Evolutionary conservation across 2,113 vertebrate genomes (phyloP).

Genomic region (Centropus bengalensis): DNA sequence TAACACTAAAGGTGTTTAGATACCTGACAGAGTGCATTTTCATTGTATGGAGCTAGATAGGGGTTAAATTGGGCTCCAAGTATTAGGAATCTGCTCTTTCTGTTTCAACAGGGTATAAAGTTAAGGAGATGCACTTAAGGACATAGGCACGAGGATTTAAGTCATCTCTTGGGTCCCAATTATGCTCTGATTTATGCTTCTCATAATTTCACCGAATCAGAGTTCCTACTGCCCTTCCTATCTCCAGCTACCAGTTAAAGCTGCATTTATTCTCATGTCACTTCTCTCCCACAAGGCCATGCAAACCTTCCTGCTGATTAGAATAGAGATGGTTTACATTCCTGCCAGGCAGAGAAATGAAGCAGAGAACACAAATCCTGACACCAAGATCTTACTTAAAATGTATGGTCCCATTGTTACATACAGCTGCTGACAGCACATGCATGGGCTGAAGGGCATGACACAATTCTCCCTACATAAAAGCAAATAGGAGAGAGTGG

Average conservation of each 20-base stretch:
- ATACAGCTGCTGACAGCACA: background rate
- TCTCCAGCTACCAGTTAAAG: background rate
- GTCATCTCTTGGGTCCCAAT: background rate
- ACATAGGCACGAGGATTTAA: background rate
- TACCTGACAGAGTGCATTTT: background rate
- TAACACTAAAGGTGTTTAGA: background rate
- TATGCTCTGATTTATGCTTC: background rate
- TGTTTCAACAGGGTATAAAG: background rate
- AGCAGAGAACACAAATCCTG: background rate
- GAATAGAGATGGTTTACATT: background rate
- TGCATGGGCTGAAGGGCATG: background rate
- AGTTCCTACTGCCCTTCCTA: background rate
- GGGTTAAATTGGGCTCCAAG: background rate
- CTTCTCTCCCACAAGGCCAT: background rate
- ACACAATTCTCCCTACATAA: background rate
- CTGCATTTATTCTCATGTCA: background rate
- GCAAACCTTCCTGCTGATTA: background rate
- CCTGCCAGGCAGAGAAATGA: background rate
- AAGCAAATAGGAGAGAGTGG: background rate
- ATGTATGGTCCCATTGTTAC: background rate
- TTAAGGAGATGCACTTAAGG: background rate
- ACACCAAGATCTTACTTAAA: background rate
- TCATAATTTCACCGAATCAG: background rate
- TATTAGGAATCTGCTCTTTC: background rate
- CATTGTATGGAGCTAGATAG: background rate